Evolutionary conservation across 2,797 vertebrate species (phyloP).

Genomic region (Rhodeus uyekii): DNA sequence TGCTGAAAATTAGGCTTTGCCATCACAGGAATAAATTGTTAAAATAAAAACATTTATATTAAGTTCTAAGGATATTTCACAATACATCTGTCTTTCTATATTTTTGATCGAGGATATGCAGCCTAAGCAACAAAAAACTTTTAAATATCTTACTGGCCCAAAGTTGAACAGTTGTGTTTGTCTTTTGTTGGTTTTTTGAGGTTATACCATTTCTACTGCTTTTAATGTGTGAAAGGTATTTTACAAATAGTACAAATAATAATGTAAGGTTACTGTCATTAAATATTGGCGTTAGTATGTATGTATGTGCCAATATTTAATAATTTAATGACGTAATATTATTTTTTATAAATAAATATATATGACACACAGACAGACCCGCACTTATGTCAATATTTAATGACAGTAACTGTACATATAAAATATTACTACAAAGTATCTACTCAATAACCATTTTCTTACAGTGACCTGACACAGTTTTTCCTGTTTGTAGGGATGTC

Average conservation of each 20-base stretch:
- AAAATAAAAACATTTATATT: not conserved
- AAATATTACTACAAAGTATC: not conserved
- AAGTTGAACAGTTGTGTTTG: not conserved
- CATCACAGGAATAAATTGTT: not conserved
- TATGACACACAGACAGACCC: too few species aligned
- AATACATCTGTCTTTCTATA: not conserved
- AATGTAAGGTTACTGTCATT: not conserved
- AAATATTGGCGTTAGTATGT: not conserved
- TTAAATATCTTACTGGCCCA: not conserved
- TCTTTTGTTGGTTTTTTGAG: fast-evolving
- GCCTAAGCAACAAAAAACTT: not conserved
- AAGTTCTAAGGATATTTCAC: not conserved
- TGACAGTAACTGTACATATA: too few species aligned
- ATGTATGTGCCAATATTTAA: too few species aligned
- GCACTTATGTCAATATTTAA: too few species aligned
- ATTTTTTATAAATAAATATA: too few species aligned
- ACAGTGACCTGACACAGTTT: not conserved
- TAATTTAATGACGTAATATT: too few species aligned
- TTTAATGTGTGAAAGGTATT: not conserved
- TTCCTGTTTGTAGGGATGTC: slow-evolving; percentile 83
- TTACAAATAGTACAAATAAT: not conserved
- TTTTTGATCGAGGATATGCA: not conserved
- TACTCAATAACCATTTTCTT: not conserved
- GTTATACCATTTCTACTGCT: not conserved
- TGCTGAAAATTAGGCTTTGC: not conserved